Conservation (phyloP, 2,797 vertebrate species). For the Bryconaethiops microstoma region DNA sequence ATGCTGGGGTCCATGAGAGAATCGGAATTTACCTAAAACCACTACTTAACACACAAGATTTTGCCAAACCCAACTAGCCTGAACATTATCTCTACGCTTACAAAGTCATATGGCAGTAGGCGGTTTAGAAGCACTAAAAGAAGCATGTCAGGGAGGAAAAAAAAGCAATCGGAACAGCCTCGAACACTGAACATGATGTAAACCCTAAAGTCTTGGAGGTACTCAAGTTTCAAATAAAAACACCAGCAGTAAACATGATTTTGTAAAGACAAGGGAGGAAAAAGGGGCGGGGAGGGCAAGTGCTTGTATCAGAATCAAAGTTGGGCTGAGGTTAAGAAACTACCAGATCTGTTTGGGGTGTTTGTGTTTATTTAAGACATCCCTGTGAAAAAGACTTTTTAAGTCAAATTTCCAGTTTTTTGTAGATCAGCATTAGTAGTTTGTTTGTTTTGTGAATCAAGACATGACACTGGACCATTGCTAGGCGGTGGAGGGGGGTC, state of each 20-base stretch:
- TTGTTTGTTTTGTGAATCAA: slow-evolving; percentile 44
- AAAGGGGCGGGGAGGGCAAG: neutral
- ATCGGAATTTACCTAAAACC: slow-evolving; percentile 16
- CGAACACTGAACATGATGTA: slow-evolving; percentile 7
- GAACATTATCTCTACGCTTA: slow-evolving; percentile 42
- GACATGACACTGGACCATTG: slow-evolving; percentile 50
- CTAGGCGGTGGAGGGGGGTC: slow-evolving; percentile 31
- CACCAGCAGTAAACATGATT: slow-evolving; percentile 5
- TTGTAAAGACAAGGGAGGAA: neutral
- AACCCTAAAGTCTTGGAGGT: slow-evolving; percentile 31
- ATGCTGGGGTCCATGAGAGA: slow-evolving; percentile 59
- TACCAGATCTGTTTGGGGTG: slow-evolving; percentile 56
- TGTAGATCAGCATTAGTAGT: neutral
- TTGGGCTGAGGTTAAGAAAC: slow-evolving; percentile 56
- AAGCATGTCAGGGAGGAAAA: neutral
- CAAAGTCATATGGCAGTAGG: slow-evolving; percentile 17
- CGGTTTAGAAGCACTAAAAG: slow-evolving; percentile 17
- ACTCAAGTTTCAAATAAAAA: slow-evolving; percentile 15
- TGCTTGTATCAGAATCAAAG: slow-evolving; percentile 37
- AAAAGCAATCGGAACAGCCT: neutral
- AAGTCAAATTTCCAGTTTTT: too few relatives aligned
- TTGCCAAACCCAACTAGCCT: slow-evolving; percentile 34
- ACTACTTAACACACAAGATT: slow-evolving; percentile 32
- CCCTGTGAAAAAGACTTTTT: slow-evolving; percentile 53
- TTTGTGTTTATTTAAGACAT: slow-evolving; percentile 59